phyloP scores from a whole-genome alignment of 2,113 vertebrate genomes.

The Halichoeres trimaculatus region DNA sequence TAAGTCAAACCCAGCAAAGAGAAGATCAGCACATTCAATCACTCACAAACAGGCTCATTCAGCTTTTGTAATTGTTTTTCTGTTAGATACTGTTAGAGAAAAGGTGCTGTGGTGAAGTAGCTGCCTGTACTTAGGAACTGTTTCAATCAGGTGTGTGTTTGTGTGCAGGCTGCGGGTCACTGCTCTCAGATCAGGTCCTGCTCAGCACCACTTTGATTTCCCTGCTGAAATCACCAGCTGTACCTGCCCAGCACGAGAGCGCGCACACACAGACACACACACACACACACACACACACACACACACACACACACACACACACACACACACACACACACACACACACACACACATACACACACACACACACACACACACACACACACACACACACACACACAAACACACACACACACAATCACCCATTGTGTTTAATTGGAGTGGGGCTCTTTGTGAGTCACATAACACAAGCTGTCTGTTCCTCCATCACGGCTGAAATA shows the following conservation, averaged over 20 bases:
- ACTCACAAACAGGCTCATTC: too few relatives aligned
- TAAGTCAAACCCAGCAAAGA: too few relatives aligned
- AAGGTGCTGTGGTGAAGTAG: too few relatives aligned
- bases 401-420: conserved; percentile 24
- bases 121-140: too few relatives aligned
- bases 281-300: conserved; percentile 30
- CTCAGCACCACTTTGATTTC: conserved; percentile 68
- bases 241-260: conserved; percentile 40
- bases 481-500: conserved; percentile 49
- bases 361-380: conserved; percentile 14
- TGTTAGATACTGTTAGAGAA: too few relatives aligned
- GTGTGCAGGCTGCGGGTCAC: conserved; percentile 29
- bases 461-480: conserved; percentile 52
- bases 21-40: too few relatives aligned
- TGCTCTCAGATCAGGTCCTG: conserved; percentile 61
- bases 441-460: conserved; percentile 57
- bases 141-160: background rate
- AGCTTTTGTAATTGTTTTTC: too few relatives aligned
- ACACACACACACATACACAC: conserved; percentile 33
- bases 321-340: conserved; percentile 28
- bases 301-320: conserved; percentile 33
- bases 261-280: conserved; percentile 28
- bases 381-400: conserved; percentile 18
- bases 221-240: conserved; percentile 69
- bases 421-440: conserved; percentile 56